A percentile compares a stretch with the other conserved stretches of the same genome.
Evolutionary conservation across 2,888 invertebrate species (phyloP).

Genomic region (Tromatobia lineatoria): DNA sequence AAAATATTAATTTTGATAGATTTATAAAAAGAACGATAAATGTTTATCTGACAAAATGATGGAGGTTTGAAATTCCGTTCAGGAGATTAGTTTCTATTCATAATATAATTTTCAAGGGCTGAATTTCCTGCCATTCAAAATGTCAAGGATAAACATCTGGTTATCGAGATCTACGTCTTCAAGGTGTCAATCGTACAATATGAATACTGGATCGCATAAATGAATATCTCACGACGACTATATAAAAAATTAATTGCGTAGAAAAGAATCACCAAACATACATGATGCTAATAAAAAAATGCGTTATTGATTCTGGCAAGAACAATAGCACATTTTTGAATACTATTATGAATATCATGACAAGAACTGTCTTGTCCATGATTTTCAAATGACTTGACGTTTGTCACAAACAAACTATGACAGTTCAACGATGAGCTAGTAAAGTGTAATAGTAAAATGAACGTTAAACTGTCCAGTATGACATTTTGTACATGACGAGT

Average conservation of each 20-base stretch:
- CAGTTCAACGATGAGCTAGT: neutral
- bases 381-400: neutral
- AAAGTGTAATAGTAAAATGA: neutral
- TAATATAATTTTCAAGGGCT: too few species aligned
- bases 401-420: neutral
- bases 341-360: neutral
- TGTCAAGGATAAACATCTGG: too few species aligned
- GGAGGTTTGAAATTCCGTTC: too few species aligned
- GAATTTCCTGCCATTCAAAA: too few species aligned
- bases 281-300: neutral
- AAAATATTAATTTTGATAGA: too few species aligned
- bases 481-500: constrained; percentile 16
- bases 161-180: too few species aligned
- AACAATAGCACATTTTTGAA: neutral
- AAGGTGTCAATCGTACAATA: too few species aligned
- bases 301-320: neutral
- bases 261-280: neutral
- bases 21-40: too few species aligned
- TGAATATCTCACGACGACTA: too few species aligned
- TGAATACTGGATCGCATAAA: too few species aligned
- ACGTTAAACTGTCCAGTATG: neutral
- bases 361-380: neutral
- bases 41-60: too few species aligned
- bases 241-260: neutral
- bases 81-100: too few species aligned